These are phyloP conservation scores for Oreotrochilus melanogaster DNA, from an alignment of 2,113 vertebrate species.

Conservation along the genomic window DNA sequence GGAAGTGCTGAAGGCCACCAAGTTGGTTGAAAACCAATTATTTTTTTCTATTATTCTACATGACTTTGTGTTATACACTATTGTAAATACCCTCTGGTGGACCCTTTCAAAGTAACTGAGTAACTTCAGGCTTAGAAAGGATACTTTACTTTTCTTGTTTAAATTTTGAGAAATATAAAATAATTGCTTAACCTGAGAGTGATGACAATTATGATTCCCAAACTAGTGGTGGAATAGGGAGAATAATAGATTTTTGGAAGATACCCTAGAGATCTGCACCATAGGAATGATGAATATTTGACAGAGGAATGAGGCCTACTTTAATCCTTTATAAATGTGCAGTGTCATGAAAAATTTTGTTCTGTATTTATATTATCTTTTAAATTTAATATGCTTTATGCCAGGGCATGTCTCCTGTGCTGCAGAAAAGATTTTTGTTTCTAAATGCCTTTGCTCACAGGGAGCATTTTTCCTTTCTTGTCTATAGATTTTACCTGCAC, in stretches of 20 bases:
- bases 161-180: not conserved
- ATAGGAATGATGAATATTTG: not conserved
- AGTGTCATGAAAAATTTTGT: not conserved
- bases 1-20: not conserved
- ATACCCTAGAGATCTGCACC: not conserved
- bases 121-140: not conserved
- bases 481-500: not conserved
- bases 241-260: not conserved
- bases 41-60: not conserved
- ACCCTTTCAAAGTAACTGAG: not conserved
- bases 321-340: not conserved
- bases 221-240: not conserved
- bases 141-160: not conserved
- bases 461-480: not conserved
- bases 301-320: not conserved
- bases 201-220: not conserved
- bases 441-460: not conserved
- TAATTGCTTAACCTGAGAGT: not conserved
- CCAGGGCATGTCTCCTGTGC: not conserved
- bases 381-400: not conserved
- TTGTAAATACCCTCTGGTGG: not conserved
- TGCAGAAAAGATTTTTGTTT: not conserved
- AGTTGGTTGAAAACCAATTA: not conserved
- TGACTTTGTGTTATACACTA: not conserved
- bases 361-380: not conserved